phyloP scores from a whole-genome alignment of 1,140 invertebrate genomes.

The Ylistrum balloti region DNA sequence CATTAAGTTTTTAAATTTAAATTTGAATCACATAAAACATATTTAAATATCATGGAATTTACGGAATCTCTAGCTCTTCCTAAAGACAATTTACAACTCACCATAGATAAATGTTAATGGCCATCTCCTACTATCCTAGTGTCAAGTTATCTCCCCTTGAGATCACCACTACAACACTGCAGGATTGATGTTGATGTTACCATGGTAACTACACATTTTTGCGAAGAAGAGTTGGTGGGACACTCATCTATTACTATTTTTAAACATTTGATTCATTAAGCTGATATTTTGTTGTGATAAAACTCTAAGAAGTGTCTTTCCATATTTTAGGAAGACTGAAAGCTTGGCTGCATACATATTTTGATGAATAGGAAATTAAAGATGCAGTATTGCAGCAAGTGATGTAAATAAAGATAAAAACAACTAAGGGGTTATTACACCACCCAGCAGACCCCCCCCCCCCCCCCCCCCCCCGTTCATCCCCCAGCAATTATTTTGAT shows the following conservation, averaged over 20 bases:
- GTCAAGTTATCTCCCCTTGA: not conserved
- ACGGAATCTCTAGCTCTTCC: not conserved
- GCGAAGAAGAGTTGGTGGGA: too few species aligned
- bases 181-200: not conserved
- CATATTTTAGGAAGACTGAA: not conserved
- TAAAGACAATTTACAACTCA: not conserved
- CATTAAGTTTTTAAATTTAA: too few species aligned
- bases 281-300: not conserved
- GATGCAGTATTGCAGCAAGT: not conserved
- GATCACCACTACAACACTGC: not conserved
- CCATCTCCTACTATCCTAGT: not conserved
- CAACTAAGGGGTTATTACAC: not conserved
- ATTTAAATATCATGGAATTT: too few species aligned
- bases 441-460: not conserved
- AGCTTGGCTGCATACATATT: too few species aligned
- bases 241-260: not conserved
- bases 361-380: too few species aligned
- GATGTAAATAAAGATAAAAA: constrained; percentile 2
- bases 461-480: too few species aligned
- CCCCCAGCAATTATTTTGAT: too few species aligned
- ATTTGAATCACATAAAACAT: too few species aligned
- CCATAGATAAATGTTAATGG: not conserved
- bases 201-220: not conserved
- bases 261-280: not conserved
- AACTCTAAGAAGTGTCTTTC: not conserved